Percentiles rank a stretch among this genome's conserved stretches.
Conservation (phyloP, 2,888 invertebrate genomes). For the Cataglyphis cursor region DNA sequence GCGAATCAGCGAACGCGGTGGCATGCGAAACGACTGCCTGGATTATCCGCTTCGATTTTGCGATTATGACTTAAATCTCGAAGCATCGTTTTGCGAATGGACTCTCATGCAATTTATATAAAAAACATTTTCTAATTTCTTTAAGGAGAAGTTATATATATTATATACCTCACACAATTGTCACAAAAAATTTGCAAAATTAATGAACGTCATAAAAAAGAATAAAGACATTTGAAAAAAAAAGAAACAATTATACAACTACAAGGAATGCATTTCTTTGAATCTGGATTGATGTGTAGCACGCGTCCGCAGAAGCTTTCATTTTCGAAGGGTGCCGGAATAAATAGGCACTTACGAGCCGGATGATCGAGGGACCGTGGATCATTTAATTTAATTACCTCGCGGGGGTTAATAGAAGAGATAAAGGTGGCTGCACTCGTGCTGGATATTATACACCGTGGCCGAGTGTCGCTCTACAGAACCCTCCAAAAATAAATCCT, state of each 20-base stretch:
- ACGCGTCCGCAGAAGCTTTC: conserved; percentile 47
- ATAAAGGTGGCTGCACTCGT: conserved; percentile 81
- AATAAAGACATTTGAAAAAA: not conserved
- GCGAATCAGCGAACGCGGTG: conserved; percentile 29
- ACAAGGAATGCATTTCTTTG: not conserved
- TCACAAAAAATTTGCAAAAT: not conserved
- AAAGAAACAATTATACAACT: not conserved
- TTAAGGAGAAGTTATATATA: not conserved
- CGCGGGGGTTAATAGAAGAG: conserved; percentile 85
- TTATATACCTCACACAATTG: not conserved
- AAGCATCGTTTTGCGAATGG: not conserved
- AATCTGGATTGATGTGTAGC: conserved; percentile 45
- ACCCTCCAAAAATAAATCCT: conserved; percentile 72
- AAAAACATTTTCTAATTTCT: not conserved
- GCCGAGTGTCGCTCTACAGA: conserved; percentile 55
- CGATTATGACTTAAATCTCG: conserved; percentile 5
- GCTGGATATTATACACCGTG: conserved; percentile 79
- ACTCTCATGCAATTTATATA: not conserved
- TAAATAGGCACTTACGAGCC: conserved; percentile 81
- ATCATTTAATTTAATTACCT: conserved; percentile 86
- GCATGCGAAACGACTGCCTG: conserved; percentile 2
- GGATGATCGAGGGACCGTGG: conserved; percentile 85
- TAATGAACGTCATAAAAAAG: not conserved
- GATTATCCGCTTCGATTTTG: conserved; percentile 21
- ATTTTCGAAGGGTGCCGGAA: conserved; percentile 75